Percentiles rank a stretch among this genome's conserved stretches.
These are phyloP conservation scores for Platypus cylindrus DNA, from an alignment of 2,888 invertebrate species.

Conservation along the genomic window DNA sequence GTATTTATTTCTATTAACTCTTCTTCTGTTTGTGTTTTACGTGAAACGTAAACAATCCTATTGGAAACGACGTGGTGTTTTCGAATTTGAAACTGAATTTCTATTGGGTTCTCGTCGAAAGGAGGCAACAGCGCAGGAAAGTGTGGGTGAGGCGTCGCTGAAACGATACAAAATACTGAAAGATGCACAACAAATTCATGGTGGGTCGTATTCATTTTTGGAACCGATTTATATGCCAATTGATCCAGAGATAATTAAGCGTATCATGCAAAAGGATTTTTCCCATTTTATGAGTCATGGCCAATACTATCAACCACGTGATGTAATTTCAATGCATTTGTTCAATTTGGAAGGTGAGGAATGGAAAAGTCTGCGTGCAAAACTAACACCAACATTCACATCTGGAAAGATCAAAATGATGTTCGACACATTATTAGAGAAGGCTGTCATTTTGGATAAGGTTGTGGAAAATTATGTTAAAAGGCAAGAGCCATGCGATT, in stretches of 20 bases:
- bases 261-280: slow-evolving; percentile 30
- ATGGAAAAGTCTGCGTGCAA: slow-evolving; percentile 48
- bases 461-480: slow-evolving; percentile 31
- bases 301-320: slow-evolving; percentile 33
- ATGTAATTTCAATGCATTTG: slow-evolving; percentile 44
- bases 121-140: neutral
- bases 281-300: slow-evolving; percentile 30
- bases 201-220: slow-evolving; percentile 20
- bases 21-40: slow-evolving; percentile 1
- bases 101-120: neutral
- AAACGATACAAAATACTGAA: slow-evolving; percentile 13
- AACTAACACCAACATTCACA: slow-evolving; percentile 48
- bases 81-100: slow-evolving; percentile 1
- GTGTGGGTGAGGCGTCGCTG: neutral
- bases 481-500: slow-evolving; percentile 23
- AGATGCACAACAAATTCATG: slow-evolving; percentile 17
- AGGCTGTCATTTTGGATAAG: slow-evolving; percentile 38
- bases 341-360: slow-evolving; percentile 41
- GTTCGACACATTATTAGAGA: slow-evolving; percentile 44
- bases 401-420: slow-evolving; percentile 51
- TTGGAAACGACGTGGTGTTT: neutral
- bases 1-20: neutral
- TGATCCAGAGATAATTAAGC: slow-evolving; percentile 28
- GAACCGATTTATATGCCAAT: slow-evolving; percentile 25
- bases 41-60: neutral